These are phyloP conservation scores for Synanthedon andrenaeformis DNA, from an alignment of 2,888 invertebrate genomes.

Conservation along the genomic window DNA sequence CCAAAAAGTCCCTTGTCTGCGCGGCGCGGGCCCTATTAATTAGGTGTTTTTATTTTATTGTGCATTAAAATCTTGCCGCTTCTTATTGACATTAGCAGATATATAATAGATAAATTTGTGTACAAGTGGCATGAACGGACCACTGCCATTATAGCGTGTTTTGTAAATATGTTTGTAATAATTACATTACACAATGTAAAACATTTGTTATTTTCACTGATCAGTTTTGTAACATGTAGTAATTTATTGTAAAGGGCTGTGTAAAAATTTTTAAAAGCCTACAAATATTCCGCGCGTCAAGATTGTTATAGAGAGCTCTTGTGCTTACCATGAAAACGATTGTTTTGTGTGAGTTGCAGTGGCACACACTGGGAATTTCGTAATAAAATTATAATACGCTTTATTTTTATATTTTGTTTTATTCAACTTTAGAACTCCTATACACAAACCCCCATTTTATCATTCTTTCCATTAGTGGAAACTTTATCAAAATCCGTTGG, in stretches of 20 bases:
- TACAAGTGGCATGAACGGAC: conserved; percentile 12
- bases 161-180: conserved; percentile 63
- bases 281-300: conserved; percentile 43
- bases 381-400: conserved; percentile 71
- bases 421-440: conserved; percentile 16
- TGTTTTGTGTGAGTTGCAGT: conserved; percentile 65
- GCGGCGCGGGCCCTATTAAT: too few relatives aligned
- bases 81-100: too few relatives aligned
- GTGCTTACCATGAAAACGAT: conserved; percentile 55
- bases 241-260: conserved; percentile 68
- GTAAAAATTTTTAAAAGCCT: conserved; percentile 61
- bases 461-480: too few relatives aligned
- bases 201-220: conserved; percentile 55
- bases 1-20: too few relatives aligned
- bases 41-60: too few relatives aligned
- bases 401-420: conserved; percentile 63
- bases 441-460: too few relatives aligned
- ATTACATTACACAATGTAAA: conserved; percentile 17
- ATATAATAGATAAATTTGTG: too few relatives aligned
- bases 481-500: too few relatives aligned
- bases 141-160: conserved; percentile 50
- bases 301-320: conserved; percentile 50
- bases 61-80: too few relatives aligned
- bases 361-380: conserved; percentile 68
- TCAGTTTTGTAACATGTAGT: conserved; percentile 66